Conservation (phyloP, 2,888 invertebrate genomes). For the Hirtodrosophila confusa region DNA sequence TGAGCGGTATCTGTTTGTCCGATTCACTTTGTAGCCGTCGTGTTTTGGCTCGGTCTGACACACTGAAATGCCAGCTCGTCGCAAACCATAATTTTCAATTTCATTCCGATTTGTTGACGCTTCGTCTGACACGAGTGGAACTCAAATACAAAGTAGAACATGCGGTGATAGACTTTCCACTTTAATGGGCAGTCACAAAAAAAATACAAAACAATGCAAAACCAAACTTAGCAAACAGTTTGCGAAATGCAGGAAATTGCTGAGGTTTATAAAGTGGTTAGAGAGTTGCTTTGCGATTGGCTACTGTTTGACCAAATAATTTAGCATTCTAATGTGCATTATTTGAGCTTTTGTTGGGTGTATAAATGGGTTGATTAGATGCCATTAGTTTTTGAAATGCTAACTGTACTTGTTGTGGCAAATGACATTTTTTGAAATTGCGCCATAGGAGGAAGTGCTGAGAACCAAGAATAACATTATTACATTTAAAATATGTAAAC, state of each 20-base stretch:
- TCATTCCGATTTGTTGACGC: conserved; percentile 54
- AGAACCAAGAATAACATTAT: too few relatives aligned
- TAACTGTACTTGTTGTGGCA: too few relatives aligned
- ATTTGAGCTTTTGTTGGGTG: conserved; percentile 3
- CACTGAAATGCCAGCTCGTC: conserved; percentile 25
- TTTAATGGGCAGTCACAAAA: conserved; percentile 41
- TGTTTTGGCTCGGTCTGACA: conserved; percentile 12
- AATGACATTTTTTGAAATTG: too few relatives aligned
- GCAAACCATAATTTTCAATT: conserved; percentile 66
- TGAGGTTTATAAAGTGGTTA: conserved; percentile 30
- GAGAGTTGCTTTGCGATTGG: conserved; percentile 39
- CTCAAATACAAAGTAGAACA: conserved; percentile 33
- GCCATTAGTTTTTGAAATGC: not conserved
- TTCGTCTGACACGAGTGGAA: conserved; percentile 25
- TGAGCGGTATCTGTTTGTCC: conserved; percentile 24
- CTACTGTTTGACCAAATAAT: conserved; percentile 20
- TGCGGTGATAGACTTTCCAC: conserved; percentile 31
- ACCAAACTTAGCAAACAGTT: not conserved
- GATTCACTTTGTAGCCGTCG: conserved; percentile 9
- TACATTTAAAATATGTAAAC: too few relatives aligned
- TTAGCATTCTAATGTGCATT: conserved; percentile 5
- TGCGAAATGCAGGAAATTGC: conserved; percentile 41
- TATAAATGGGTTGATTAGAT: conserved; percentile 5
- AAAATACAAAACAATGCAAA: conserved; percentile 1
- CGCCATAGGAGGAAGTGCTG: too few relatives aligned